Evolutionary conservation across 2,888 invertebrate species (phyloP), one percentile per base, ranked within the genome.

Genomic region (Eudasyphora cyanicolor): DNA sequence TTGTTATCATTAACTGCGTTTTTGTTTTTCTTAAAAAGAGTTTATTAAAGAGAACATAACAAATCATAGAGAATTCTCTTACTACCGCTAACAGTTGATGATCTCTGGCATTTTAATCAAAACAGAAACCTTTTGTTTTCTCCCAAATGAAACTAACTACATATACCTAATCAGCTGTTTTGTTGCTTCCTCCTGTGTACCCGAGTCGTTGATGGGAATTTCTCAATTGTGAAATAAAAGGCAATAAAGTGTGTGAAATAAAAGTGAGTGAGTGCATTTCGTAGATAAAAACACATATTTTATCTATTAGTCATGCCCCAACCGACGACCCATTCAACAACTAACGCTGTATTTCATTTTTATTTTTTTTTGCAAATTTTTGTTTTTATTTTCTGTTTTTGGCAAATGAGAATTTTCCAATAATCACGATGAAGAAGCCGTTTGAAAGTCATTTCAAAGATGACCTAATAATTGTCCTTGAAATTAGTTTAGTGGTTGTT

Each of bases 391-490:
- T 32, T 6, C 32, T 7, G n/a, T 60, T 60, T 60, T 60, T 27
- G 24, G 27, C 62, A n/a, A 29, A 29, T 32, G 62, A 62, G n/a
- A 62, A 32, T 62, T 62, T 62, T 17, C 51, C 45, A 12, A 76
- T 76, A 76, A 76, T 67, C 35, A 21, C 62, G 71, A 64, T 67
- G 54, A 32, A 62, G 38, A 32, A 62, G 38, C 42, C 69, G 5
- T 38, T 67, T 54, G 21, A 21, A 27, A 57, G 69, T 45, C 57
- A 78, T 32, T 51, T 51, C 10, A 51, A 64, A n/a, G 71, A 73
- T 79, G 78, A 79, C 73, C 78, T 79, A 73, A 79, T 54, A 73
- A 64, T 35, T 73, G 64, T 27, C 73, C 78, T 79, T 64, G 54
- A n/a, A 64, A 21, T n/a, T 14, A 1, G 3, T n/a, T 60, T 29